Evolutionary conservation across 2,113 vertebrate genomes (phyloP).

Genomic region (Rhegmatorhina hoffmannsi): DNA sequence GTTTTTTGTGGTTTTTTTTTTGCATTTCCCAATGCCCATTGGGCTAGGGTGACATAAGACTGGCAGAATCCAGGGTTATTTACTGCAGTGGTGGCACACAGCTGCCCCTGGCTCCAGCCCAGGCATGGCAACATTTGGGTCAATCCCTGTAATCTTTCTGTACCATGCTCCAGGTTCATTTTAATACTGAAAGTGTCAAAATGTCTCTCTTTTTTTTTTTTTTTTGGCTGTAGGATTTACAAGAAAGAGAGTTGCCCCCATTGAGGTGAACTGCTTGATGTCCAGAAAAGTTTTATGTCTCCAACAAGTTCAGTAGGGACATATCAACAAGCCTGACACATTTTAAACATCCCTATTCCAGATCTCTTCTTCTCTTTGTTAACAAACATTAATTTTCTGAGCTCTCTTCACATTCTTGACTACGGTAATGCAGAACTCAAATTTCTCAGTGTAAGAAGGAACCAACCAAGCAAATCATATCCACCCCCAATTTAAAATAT

Average conservation of each 20-base stretch:
- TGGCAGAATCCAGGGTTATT: neutral
- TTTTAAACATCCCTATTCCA: neutral
- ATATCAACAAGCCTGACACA: neutral
- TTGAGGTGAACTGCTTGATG: neutral
- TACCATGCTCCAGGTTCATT: neutral
- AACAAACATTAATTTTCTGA: neutral
- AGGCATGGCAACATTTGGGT: neutral
- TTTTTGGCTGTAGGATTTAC: neutral
- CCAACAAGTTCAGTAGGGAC: neutral
- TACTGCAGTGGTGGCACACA: neutral
- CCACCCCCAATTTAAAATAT: neutral
- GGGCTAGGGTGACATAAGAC: rapidly evolving
- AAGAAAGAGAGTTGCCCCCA: neutral
- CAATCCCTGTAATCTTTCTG: neutral
- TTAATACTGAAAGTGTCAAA: neutral
- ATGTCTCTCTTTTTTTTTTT: neutral
- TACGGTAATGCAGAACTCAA: neutral
- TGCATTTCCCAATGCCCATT: neutral
- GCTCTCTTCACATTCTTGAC: neutral
- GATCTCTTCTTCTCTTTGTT: neutral
- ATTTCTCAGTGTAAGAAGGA: neutral
- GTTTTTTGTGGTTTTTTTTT: neutral
- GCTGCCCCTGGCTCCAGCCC: rapidly evolving
- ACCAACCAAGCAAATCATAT: neutral
- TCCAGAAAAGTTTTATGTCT: rapidly evolving